Base-by-base conservation (phyloP, 2,888 invertebrate species). In the Agapetus fuscipes region DNA sequence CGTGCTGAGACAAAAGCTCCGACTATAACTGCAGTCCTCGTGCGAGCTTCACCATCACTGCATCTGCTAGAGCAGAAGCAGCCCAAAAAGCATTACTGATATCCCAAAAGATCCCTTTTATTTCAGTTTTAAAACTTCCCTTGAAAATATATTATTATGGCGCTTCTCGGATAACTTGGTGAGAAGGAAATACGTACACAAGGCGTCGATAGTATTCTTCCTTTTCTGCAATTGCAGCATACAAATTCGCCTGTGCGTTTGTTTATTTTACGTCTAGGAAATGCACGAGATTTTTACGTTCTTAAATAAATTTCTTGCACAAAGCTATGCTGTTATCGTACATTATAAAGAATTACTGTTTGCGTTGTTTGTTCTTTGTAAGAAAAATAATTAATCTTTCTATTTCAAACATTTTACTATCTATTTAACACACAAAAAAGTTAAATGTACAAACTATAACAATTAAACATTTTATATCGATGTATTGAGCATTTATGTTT, bases 91-190 rank as follows among this genome's bases (percentile, higher is more conserved):
- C 39, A 38, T 43, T 43, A 39, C 39, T 35, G 43, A 38, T 45
- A 45, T 40, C 40, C 41, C 25, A 11, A 27, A 36, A 41, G 37
- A 46, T 46, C 43, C 43, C 43, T 37, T 46, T 46, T 46, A 46
- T 46, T 46, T 43, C 43, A 43, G 46, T 46, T 46, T 43, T 36
- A 43, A 39, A 46, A 40, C 41, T 41, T 39, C 26, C 33, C 27
- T 35, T 42, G 14, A 28, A 45, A 31, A 46, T 46, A 40, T 46
- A 46, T 43, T 46, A 46, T 46, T 46, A 46, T 46, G 40, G 46
- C 43, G 43, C 40, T 46, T 46, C 35, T 24, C 37, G 24, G 38
- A 43, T 43, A 46, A 46, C 31, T 41, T 38, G 17, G 29, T n/a
- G 30, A 9, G 27, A 28, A 12, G 13, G 36, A 24, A 29, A 13